phyloP scores from a whole-genome alignment of 1,140 invertebrate genomes.

The Araneus ventricosus region DNA sequence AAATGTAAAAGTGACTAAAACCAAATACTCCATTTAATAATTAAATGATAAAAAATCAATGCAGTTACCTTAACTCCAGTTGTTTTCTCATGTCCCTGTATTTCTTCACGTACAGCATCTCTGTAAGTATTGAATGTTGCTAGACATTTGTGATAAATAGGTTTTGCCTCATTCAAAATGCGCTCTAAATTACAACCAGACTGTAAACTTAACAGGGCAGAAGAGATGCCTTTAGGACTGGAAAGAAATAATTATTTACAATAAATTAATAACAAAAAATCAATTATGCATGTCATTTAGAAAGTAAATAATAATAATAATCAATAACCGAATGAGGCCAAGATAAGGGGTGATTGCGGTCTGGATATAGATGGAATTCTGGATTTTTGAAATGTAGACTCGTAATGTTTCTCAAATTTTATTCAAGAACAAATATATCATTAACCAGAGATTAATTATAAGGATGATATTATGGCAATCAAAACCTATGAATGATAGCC shows the following conservation, averaged over 20 bases:
- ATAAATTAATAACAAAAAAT: neutral
- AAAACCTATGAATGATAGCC: too few species aligned
- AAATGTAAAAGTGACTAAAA: too few species aligned
- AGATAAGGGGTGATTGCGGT: too few species aligned
- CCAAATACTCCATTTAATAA: neutral
- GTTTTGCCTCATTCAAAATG: slow-evolving; percentile 37
- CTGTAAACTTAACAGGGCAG: slow-evolving; percentile 47
- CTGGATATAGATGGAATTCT: too few species aligned
- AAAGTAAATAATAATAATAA: too few species aligned
- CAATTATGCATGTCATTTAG: neutral
- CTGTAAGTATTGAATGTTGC: slow-evolving; percentile 74
- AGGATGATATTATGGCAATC: too few species aligned
- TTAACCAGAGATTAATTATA: too few species aligned
- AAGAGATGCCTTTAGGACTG: slow-evolving; percentile 44
- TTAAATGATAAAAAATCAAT: neutral
- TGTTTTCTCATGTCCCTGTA: slow-evolving; percentile 30
- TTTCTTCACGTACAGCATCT: slow-evolving; percentile 83
- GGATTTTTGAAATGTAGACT: too few species aligned
- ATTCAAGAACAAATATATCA: too few species aligned
- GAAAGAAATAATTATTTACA: neutral
- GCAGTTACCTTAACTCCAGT: slow-evolving; percentile 60
- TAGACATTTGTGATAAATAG: slow-evolving; percentile 20
- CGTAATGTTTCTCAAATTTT: too few species aligned
- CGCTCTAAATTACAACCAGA: slow-evolving; percentile 32
- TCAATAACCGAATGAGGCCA: too few species aligned